phyloP scores from a whole-genome alignment of 2,797 vertebrate species.

The Danionella dracula region DNA sequence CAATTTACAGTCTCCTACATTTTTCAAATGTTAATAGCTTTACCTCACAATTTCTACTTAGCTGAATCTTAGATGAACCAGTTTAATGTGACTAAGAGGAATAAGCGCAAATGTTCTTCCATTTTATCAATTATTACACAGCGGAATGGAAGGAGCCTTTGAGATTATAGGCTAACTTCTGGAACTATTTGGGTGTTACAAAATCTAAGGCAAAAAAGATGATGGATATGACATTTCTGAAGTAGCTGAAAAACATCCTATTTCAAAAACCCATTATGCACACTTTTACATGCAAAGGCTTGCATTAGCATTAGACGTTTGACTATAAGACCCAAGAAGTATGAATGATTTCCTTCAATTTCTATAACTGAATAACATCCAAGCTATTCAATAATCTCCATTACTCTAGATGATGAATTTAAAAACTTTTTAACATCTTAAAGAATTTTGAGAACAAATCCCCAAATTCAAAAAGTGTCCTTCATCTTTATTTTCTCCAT shows the following conservation, averaged over 20 bases:
- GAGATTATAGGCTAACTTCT: constrained; percentile 38
- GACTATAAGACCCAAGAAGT: no score
- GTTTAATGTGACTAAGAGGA: not conserved
- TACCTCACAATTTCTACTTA: not conserved
- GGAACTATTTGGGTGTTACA: constrained; percentile 44
- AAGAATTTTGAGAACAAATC: not conserved
- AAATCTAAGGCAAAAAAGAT: constrained; percentile 37
- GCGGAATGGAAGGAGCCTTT: constrained; percentile 38
- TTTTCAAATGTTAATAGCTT: constrained; percentile 1
- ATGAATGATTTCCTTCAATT: no score
- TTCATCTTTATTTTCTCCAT: constrained; percentile 20
- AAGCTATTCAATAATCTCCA: constrained; percentile 10
- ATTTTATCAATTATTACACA: constrained; percentile 41
- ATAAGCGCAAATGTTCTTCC: not conserved
- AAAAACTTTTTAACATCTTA: not conserved
- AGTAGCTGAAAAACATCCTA: constrained; percentile 45
- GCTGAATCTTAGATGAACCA: not conserved
- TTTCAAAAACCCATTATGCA: constrained; percentile 26
- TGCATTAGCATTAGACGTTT: no score
- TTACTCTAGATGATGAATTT: constrained; percentile 7
- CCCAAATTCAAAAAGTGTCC: not conserved
- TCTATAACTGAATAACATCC: no score
- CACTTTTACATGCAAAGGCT: no score
- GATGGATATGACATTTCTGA: constrained; percentile 44
- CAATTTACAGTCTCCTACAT: not conserved